These are phyloP conservation scores for Lutjanus campechanus DNA, from an alignment of 2,797 vertebrate species.

Conservation along the genomic window DNA sequence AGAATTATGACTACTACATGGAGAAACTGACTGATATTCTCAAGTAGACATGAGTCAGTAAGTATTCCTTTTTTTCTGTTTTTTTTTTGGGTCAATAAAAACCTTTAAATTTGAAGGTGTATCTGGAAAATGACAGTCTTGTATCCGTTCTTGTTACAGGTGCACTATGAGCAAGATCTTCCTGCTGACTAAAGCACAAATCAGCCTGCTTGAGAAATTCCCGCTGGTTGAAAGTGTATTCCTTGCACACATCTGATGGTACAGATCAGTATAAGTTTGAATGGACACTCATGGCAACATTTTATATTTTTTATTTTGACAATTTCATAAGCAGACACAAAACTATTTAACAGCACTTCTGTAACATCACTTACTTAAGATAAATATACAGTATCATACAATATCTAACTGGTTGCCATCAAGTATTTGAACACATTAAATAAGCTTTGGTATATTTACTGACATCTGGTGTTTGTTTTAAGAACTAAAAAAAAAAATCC, in stretches of 20 bases:
- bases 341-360: constrained; percentile 17
- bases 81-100: constrained; percentile 8
- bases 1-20: constrained; percentile 93
- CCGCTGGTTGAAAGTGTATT: constrained; percentile 19
- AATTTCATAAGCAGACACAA: constrained; percentile 38
- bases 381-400: constrained; percentile 44
- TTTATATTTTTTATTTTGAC: constrained; percentile 73
- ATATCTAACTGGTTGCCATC: background rate
- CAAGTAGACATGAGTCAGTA: constrained; percentile 79
- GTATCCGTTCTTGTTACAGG: constrained; percentile 51
- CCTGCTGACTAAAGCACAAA: constrained; percentile 45
- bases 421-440: constrained; percentile 36
- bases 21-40: constrained; percentile 93
- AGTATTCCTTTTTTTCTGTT: background rate
- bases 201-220: constrained; percentile 16
- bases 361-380: constrained; percentile 15
- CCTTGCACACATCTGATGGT: constrained; percentile 27
- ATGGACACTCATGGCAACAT: constrained; percentile 45
- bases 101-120: background rate
- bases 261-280: constrained; percentile 44
- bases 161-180: constrained; percentile 13
- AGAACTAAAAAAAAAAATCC: constrained; percentile 32
- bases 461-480: constrained; percentile 60
- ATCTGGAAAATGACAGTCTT: constrained; percentile 13
- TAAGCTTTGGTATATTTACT: constrained; percentile 47